These are phyloP conservation scores for Tetramorium parvispinum DNA, from an alignment of 1,140 invertebrate species.

Conservation along the genomic window DNA sequence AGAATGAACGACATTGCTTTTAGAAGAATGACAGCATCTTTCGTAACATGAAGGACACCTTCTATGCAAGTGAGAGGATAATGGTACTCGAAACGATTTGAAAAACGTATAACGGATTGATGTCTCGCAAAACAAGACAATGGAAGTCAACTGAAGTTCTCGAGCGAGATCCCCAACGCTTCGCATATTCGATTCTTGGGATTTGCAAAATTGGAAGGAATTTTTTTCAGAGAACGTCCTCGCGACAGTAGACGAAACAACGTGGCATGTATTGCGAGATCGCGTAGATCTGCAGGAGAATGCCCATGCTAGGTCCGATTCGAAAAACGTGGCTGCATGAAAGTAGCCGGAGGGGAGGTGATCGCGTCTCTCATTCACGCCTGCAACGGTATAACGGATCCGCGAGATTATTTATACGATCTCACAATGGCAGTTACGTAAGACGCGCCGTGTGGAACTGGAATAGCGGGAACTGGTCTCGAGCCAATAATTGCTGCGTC, in stretches of 20 bases:
- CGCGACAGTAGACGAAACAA: neutral
- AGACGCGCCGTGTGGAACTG: constrained; percentile 75
- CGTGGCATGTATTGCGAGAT: neutral
- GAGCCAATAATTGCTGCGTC: constrained; percentile 78
- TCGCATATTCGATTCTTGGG: neutral
- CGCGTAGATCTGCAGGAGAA: neutral
- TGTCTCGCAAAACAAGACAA: neutral
- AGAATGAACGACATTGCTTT: constrained; percentile 51
- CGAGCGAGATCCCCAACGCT: neutral
- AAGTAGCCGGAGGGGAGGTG: constrained; percentile 27
- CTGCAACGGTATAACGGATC: constrained; percentile 71
- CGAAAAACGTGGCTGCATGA: constrained; percentile 45
- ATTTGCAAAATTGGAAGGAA: neutral
- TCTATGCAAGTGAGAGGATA: constrained; percentile 69
- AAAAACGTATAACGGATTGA: neutral
- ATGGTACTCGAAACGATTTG: constrained; percentile 61
- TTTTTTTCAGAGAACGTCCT: neutral
- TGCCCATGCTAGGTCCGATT: neutral
- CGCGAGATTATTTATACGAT: constrained; percentile 73
- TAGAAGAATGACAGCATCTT: constrained; percentile 25
- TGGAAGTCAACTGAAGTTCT: neutral
- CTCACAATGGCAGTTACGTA: constrained; percentile 77
- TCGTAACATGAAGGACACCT: constrained; percentile 65
- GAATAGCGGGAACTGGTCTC: constrained; percentile 82
- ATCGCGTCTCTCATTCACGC: constrained; percentile 63